phyloP scores from a whole-genome alignment of 1,140 invertebrate species.

The Philaenus spumarius region DNA sequence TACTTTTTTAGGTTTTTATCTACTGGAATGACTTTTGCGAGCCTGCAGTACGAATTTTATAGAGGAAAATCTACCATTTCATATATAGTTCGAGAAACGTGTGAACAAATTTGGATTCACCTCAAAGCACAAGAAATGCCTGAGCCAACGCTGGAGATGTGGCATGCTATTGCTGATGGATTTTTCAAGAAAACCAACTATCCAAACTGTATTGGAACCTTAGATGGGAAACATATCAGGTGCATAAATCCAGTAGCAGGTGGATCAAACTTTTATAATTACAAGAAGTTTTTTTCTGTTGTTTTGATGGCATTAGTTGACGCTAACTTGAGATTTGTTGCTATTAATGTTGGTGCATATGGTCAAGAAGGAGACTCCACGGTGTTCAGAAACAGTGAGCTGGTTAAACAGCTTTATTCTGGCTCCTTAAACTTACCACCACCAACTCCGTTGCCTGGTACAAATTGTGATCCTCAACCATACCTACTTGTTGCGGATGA shows the following conservation, averaged over 20 bases:
- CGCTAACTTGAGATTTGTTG: conserved; percentile 38
- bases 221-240: conserved; percentile 39
- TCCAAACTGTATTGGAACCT: conserved; percentile 36
- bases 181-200: conserved; percentile 27
- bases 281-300: conserved; percentile 39
- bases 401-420: background rate
- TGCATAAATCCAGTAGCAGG: conserved; percentile 37
- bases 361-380: conserved; percentile 25
- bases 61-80: conserved; percentile 16
- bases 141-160: conserved; percentile 3
- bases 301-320: conserved; percentile 41
- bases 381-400: background rate
- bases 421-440: background rate
- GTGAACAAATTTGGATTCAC: conserved; percentile 13
- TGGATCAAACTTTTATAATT: conserved; percentile 40
- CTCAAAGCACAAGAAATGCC: conserved; percentile 5
- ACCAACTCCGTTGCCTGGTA: background rate
- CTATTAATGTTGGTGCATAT: conserved; percentile 38
- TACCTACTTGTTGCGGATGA: conserved; percentile 30
- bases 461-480: background rate
- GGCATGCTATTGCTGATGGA: background rate
- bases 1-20: background rate
- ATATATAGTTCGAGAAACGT: conserved; percentile 21
- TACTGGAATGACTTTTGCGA: background rate
- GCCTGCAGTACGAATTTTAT: conserved; percentile 18